Evolutionary conservation across 2,113 vertebrate species (phyloP), one percentile per base, ranked within the genome.

Genomic region (Nanorana parkeri): DNA sequence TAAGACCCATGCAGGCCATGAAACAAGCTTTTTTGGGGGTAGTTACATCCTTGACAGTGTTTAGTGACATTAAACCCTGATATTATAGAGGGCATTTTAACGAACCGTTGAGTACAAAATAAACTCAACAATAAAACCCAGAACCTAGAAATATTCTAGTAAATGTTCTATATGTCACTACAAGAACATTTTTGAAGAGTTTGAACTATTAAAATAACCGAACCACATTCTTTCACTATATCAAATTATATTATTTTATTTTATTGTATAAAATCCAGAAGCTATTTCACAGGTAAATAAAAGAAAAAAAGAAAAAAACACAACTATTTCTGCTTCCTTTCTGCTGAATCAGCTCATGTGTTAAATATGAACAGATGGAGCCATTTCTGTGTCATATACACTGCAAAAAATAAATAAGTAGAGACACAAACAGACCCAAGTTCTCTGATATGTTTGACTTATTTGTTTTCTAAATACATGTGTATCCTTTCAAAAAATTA

Each of bases 321-420:
- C 19, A 16, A 20, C 54, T 26, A 41, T 68, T 67, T 81, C 68
- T 55, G 79, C 55, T 82, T 82, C 71, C 52, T 82, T 67, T 82
- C 72, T 82, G 80, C 80, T 82, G 80, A 82, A 67, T 82, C 68
- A 82, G 80, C 80, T 32, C 41, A 16, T n/a, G 36, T 20, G 51
- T 67, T 82, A 82, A 82, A 82, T 75, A 74, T 75, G 71, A 82
- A 82, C 80, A 82, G 80, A 75, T 82, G 80, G 80, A 52, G 28
- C 61, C 51, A 20, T 75, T 67, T 65, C 63, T 52, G 28, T 67
- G 51, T 75, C 60, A 65, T 73, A 58, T 60, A 74, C 68, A 81
- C 41, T 19, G 20, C 23, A 47, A 19, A 36, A 80, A 56, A 81
- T 36, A 74, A 67, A 58, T 66, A 74, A 71, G 55, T 73, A 82